phyloP scores from a whole-genome alignment of 2,113 vertebrate genomes.

The Pseudorasbora parva region DNA sequence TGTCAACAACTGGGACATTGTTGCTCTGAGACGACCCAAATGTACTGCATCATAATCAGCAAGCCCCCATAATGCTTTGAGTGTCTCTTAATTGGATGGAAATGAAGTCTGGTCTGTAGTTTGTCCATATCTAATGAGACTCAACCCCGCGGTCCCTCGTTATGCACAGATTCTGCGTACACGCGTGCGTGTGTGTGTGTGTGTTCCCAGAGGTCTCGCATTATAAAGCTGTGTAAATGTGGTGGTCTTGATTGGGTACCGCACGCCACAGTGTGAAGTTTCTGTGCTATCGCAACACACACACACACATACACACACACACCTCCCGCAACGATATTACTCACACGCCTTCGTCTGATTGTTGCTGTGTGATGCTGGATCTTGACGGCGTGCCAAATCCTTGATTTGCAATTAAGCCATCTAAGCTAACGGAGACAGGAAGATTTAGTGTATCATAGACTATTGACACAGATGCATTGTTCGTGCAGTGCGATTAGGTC shows the following conservation, averaged over 20 bases:
- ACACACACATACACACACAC: too few relatives aligned
- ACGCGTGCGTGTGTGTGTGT: not conserved
- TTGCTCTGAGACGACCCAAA: conserved; percentile 49
- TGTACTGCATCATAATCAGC: conserved; percentile 52
- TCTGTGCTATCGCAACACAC: conserved; percentile 5
- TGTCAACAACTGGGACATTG: conserved; percentile 56
- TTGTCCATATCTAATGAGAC: conserved; percentile 50
- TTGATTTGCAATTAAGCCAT: conserved; percentile 42
- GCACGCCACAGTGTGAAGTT: conserved; percentile 34
- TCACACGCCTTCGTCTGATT: not conserved
- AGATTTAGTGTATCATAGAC: conserved; percentile 36
- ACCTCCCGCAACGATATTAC: conserved; percentile 26
- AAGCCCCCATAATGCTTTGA: conserved; percentile 53
- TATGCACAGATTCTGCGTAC: conserved; percentile 24
- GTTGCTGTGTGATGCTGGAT: not conserved
- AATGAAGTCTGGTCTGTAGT: conserved; percentile 54
- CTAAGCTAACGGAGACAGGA: conserved; percentile 32
- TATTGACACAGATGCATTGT: conserved; percentile 23
- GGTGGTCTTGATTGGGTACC: conserved; percentile 29
- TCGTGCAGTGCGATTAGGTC: conserved; percentile 22
- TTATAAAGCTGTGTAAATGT: not conserved
- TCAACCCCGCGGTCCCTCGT: conserved; percentile 31
- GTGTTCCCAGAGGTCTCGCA: conserved; percentile 9
- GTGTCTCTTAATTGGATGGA: conserved; percentile 58
- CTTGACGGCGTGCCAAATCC: conserved; percentile 11